Evolutionary conservation across 2,888 invertebrate genomes (phyloP).

Genomic region (Hedya salicella): DNA sequence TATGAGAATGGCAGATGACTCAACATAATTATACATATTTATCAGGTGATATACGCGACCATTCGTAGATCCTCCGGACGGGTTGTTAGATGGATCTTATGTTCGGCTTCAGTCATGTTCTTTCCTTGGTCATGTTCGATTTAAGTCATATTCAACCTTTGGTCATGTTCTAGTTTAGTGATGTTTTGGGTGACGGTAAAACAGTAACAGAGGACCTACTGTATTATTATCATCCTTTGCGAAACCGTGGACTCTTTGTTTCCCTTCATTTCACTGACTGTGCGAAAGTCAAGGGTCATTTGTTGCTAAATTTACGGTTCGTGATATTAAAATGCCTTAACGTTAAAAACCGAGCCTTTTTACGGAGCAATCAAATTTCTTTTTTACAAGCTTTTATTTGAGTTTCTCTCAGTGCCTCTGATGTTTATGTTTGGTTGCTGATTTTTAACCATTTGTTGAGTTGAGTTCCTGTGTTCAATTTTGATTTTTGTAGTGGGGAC

Average conservation of each 20-base stretch:
- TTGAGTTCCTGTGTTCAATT: background rate
- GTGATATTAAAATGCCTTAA: constrained; percentile 58
- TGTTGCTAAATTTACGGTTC: constrained; percentile 76
- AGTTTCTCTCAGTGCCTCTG: background rate
- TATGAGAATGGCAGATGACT: too few species aligned
- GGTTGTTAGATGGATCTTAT: too few species aligned
- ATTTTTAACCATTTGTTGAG: background rate
- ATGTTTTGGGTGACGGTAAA: too few species aligned
- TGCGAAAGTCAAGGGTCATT: constrained; percentile 80
- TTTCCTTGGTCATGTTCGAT: too few species aligned
- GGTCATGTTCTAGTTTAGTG: too few species aligned
- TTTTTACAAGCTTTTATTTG: constrained; percentile 3
- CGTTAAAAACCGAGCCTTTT: constrained; percentile 2
- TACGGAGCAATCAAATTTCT: constrained; percentile 13
- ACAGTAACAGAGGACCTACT: constrained; percentile 19
- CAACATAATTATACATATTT: too few species aligned
- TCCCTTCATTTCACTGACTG: constrained; percentile 77
- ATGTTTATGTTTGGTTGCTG: constrained; percentile 40
- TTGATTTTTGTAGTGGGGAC: too few species aligned
- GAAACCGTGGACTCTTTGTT: constrained; percentile 56
- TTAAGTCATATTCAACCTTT: too few species aligned
- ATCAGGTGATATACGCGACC: too few species aligned
- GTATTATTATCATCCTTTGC: background rate
- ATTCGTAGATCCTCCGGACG: too few species aligned
- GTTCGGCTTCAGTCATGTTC: too few species aligned